Percentiles rank a stretch among this genome's conserved stretches.
These are phyloP conservation scores for Collichthys lucidus DNA, from an alignment of 2,113 vertebrate species.

Conservation along the genomic window DNA sequence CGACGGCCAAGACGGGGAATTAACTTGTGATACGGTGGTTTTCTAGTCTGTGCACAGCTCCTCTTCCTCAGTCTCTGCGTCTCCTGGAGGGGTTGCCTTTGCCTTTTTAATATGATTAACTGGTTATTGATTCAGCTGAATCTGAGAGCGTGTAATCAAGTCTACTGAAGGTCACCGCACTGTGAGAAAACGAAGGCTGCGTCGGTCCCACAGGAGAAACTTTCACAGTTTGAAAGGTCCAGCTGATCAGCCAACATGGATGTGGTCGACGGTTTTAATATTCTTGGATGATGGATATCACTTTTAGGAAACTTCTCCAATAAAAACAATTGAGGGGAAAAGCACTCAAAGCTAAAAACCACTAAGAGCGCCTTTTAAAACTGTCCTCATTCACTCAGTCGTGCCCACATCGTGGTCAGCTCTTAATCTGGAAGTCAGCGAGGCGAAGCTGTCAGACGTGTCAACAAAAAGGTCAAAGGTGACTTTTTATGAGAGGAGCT, in stretches of 20 bases:
- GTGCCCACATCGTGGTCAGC: no score
- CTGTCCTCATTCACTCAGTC: no score
- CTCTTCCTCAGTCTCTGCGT: background rate
- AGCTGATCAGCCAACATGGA: background rate
- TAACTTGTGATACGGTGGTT: background rate
- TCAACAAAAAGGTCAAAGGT: no score
- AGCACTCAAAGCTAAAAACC: no score
- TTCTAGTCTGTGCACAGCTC: background rate
- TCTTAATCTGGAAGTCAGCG: no score
- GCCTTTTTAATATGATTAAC: constrained; percentile 19
- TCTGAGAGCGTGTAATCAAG: constrained; percentile 5
- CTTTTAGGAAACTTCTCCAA: no score
- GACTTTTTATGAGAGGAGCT: no score
- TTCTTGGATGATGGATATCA: no score
- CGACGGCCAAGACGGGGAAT: background rate
- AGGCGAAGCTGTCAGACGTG: no score
- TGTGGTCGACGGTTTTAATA: background rate
- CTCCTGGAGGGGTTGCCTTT: background rate
- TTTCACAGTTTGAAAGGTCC: background rate
- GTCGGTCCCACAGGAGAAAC: background rate
- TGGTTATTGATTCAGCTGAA: constrained; percentile 29
- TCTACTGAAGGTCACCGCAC: constrained; percentile 6
- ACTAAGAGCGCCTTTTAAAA: no score
- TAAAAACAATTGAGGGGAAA: no score
- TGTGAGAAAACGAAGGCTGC: constrained; percentile 11